These are phyloP conservation scores for Jacana jacana DNA, from an alignment of 2,113 vertebrate genomes.

Conservation along the genomic window DNA sequence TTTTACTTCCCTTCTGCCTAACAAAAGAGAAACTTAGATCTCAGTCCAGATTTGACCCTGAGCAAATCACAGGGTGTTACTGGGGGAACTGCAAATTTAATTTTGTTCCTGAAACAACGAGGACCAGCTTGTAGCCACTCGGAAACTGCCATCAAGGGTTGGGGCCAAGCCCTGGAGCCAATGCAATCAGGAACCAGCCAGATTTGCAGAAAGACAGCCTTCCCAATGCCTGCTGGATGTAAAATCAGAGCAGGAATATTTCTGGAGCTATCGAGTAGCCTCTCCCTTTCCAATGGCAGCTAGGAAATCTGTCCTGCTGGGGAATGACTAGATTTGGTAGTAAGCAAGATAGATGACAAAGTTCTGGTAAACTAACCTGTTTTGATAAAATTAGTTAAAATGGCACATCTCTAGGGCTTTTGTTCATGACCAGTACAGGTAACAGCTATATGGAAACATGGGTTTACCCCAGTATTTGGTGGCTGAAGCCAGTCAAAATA, in stretches of 20 bases:
- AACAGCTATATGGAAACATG: not conserved
- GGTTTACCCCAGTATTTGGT: not conserved
- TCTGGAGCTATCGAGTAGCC: not conserved
- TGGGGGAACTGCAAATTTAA: conserved; percentile 71
- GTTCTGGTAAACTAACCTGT: not conserved
- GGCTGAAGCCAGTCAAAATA: not conserved
- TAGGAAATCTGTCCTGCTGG: not conserved
- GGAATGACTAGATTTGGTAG: not conserved
- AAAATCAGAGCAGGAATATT: not conserved
- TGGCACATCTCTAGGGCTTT: not conserved
- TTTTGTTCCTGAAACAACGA: conserved; percentile 76
- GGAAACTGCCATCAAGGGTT: conserved; percentile 69
- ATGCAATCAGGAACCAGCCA: not conserved
- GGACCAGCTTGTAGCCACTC: conserved; percentile 70
- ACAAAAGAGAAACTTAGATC: conserved; percentile 73
- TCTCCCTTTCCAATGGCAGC: not conserved
- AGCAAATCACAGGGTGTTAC: conserved; percentile 71
- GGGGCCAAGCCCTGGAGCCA: conserved; percentile 7
- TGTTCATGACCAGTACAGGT: not conserved
- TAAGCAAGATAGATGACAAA: not conserved
- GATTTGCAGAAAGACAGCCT: not conserved
- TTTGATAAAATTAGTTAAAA: not conserved
- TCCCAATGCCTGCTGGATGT: not conserved
- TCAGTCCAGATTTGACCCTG: conserved; percentile 65
- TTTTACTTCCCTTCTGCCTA: conserved; percentile 75